Percentiles rank a stretch among this genome's conserved stretches.
Evolutionary conservation across 37 sponge, comb jelly and placozoan species (phyloP).

Genomic region (Diacarnus erythraeanus): DNA sequence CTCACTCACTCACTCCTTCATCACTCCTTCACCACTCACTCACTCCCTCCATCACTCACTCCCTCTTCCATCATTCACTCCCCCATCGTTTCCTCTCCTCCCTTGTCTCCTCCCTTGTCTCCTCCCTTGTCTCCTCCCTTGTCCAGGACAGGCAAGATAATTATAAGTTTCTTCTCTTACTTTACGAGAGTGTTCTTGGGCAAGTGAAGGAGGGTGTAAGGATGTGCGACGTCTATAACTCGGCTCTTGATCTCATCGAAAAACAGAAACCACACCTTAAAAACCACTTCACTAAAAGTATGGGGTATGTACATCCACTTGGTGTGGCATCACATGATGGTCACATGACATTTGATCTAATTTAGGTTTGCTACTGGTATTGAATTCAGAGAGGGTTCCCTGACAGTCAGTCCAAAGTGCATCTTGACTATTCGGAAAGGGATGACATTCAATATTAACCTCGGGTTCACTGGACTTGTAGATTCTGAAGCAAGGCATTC

Average conservation of each 20-base stretch:
- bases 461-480: conserved; percentile 70
- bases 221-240: conserved; percentile 77
- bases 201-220: conserved; percentile 58
- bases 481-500: conserved; percentile 56
- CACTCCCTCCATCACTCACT: not conserved
- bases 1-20: not conserved
- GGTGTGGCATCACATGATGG: not conserved
- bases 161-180: conserved; percentile 78
- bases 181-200: conserved; percentile 69
- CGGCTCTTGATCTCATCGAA: conserved; percentile 51
- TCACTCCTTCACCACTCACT: not conserved
- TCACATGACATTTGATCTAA: not conserved
- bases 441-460: conserved; percentile 80
- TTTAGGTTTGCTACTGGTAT: conserved; percentile 88
- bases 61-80: not conserved
- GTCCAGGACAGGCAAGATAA: conserved; percentile 82
- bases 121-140: not conserved
- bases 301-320: conserved; percentile 63
- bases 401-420: conserved; percentile 82
- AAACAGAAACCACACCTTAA: conserved; percentile 64
- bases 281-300: conserved; percentile 65
- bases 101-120: not conserved
- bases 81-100: not conserved
- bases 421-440: conserved; percentile 48
- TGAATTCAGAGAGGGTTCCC: conserved; percentile 86